Evolutionary conservation across 2,888 invertebrate genomes (phyloP).

Genomic region (Hoplodrina ambigua): DNA sequence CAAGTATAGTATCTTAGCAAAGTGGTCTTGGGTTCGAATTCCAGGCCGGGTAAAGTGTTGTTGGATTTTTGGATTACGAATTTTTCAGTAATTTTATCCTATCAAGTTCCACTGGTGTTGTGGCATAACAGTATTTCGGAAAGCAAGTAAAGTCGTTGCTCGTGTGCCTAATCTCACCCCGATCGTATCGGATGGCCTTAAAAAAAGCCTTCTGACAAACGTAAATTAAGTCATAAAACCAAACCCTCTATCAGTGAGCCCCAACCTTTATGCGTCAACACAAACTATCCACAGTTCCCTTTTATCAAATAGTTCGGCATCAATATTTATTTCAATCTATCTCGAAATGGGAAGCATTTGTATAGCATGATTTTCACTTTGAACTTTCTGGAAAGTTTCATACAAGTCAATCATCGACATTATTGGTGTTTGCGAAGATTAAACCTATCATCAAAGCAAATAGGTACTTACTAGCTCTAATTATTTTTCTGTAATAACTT

Average conservation of each 20-base stretch:
- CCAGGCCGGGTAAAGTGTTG: too few relatives aligned
- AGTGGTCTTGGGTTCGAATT: too few relatives aligned
- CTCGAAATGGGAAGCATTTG: slow-evolving; percentile 59
- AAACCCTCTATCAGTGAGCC: slow-evolving; percentile 13
- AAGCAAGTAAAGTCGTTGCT: too few relatives aligned
- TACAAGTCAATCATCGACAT: not conserved
- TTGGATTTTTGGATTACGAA: too few relatives aligned
- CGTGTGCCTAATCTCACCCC: too few relatives aligned
- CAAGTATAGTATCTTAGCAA: too few relatives aligned
- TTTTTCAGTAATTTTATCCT: too few relatives aligned
- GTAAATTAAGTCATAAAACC: not conserved
- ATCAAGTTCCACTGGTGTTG: too few relatives aligned
- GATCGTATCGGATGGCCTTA: too few relatives aligned
- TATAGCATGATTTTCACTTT: slow-evolving; percentile 51
- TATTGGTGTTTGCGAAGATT: not conserved
- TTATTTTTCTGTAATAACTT: too few relatives aligned
- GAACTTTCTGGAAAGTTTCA: not conserved
- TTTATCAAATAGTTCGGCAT: slow-evolving; percentile 73
- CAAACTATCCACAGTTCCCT: slow-evolving; percentile 59
- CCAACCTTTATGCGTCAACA: slow-evolving; percentile 25
- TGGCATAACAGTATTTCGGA: too few relatives aligned
- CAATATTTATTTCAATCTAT: slow-evolving; percentile 77
- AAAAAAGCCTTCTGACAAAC: not conserved
- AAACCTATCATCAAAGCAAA: not conserved
- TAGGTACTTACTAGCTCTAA: too few relatives aligned